Percentiles rank a stretch among this genome's conserved stretches.
Conservation (phyloP, 2,888 invertebrate species). For the Noctua janthina region DNA sequence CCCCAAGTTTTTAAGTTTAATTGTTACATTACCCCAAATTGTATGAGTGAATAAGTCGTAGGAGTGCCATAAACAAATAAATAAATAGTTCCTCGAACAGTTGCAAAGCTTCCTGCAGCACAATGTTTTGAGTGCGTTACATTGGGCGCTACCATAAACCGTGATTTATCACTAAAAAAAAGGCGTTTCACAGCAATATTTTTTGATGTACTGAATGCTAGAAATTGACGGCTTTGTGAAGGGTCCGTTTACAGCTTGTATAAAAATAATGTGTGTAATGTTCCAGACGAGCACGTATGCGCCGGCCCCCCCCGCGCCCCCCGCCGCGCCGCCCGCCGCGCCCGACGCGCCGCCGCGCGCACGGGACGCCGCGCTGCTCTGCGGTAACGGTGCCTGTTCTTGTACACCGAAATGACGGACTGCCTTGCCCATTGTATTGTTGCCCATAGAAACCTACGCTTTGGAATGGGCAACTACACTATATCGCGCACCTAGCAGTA, state of each 20-base stretch:
- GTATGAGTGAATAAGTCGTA: too few relatives aligned
- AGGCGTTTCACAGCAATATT: too few relatives aligned
- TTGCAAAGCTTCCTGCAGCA: not conserved
- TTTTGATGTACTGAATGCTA: too few relatives aligned
- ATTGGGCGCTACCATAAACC: too few relatives aligned
- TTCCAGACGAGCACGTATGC: conserved; percentile 41
- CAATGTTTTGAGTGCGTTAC: too few relatives aligned
- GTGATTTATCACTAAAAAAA: too few relatives aligned
- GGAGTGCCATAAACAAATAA: too few relatives aligned
- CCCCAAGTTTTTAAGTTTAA: too few relatives aligned
- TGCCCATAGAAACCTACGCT: not conserved
- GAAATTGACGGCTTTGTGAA: not conserved
- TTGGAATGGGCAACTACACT: too few relatives aligned
- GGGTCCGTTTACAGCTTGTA: not conserved
- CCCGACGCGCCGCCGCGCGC: conserved; percentile 64
- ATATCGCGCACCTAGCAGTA: too few relatives aligned
- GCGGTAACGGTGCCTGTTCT: not conserved
- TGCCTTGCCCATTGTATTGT: not conserved
- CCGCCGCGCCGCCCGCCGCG: conserved; percentile 71
- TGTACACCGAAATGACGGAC: not conserved
- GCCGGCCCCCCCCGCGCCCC: conserved; percentile 66
- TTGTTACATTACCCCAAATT: too few relatives aligned
- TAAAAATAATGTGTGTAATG: not conserved
- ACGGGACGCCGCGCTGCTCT: conserved; percentile 66
- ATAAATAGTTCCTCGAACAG: not conserved